A percentile compares a stretch with the other conserved stretches of the same genome.
Evolutionary conservation across 1,140 invertebrate genomes (phyloP).

Genomic region (Holotrichia oblita): DNA sequence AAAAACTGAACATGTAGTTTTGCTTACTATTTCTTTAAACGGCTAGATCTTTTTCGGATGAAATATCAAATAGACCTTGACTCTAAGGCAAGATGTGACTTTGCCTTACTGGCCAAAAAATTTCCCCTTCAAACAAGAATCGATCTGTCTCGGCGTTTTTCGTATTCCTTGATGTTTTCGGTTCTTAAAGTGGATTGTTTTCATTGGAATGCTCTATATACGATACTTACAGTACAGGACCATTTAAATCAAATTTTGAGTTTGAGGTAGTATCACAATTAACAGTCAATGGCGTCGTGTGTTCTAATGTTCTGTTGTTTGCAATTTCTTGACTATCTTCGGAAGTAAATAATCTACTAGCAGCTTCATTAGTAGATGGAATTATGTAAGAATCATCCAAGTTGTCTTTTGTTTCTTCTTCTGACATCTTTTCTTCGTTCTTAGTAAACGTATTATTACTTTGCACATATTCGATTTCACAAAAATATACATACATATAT

Average conservation of each 20-base stretch:
- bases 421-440: slow-evolving; percentile 53
- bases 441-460: slow-evolving; percentile 22
- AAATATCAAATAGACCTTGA: no score
- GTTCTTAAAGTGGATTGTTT: no score
- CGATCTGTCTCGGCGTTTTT: no score
- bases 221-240: slow-evolving; percentile 51
- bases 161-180: no score
- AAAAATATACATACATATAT: neutral
- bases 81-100: no score
- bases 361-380: slow-evolving; percentile 53
- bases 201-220: no score
- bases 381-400: slow-evolving; percentile 62
- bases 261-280: slow-evolving; percentile 52
- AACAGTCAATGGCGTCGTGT: slow-evolving; percentile 51
- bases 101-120: no score
- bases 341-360: slow-evolving; percentile 50
- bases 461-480: neutral
- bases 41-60: no score
- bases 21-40: no score
- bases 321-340: slow-evolving; percentile 39
- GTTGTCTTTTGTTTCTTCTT: slow-evolving; percentile 67
- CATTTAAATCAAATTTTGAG: slow-evolving; percentile 40
- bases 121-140: no score
- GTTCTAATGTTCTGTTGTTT: slow-evolving; percentile 7
- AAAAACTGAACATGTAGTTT: no score